Evolutionary conservation across 2,113 vertebrate species (phyloP).

Genomic region (Ploceus nigricollis): DNA sequence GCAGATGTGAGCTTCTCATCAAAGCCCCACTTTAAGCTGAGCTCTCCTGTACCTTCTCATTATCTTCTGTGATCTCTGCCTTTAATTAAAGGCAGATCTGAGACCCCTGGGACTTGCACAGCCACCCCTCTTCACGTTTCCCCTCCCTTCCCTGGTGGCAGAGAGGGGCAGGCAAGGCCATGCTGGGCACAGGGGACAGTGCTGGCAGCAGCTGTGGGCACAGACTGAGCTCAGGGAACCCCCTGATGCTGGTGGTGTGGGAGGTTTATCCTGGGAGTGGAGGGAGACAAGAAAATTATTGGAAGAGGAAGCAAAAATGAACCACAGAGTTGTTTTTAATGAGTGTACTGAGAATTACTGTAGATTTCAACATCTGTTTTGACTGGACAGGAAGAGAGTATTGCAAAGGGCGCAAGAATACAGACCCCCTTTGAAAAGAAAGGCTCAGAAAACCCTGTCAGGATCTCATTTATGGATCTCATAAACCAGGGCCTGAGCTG

Average conservation of each 20-base stretch:
- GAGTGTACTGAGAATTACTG: neutral
- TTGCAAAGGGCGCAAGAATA: neutral
- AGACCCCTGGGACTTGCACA: neutral
- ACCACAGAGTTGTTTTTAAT: neutral
- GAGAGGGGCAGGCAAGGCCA: neutral
- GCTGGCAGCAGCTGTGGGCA: neutral
- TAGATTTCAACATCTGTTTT: neutral
- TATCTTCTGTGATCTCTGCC: neutral
- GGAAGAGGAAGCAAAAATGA: neutral
- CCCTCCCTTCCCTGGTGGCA: neutral
- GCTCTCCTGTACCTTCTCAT: neutral
- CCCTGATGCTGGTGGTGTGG: fast-evolving
- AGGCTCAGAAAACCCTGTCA: neutral
- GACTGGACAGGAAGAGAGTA: neutral
- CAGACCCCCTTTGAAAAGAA: neutral
- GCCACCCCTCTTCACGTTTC: fast-evolving
- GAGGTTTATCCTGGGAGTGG: neutral
- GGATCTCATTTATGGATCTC: neutral
- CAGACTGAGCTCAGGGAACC: neutral
- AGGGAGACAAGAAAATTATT: neutral
- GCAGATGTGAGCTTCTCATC: neutral
- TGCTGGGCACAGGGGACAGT: neutral
- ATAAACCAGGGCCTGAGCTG: neutral
- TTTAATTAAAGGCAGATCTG: neutral
- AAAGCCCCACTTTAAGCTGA: neutral